Base-by-base conservation (phyloP, 2,888 invertebrate species). In the Lissocephala sabroskyi region DNA sequence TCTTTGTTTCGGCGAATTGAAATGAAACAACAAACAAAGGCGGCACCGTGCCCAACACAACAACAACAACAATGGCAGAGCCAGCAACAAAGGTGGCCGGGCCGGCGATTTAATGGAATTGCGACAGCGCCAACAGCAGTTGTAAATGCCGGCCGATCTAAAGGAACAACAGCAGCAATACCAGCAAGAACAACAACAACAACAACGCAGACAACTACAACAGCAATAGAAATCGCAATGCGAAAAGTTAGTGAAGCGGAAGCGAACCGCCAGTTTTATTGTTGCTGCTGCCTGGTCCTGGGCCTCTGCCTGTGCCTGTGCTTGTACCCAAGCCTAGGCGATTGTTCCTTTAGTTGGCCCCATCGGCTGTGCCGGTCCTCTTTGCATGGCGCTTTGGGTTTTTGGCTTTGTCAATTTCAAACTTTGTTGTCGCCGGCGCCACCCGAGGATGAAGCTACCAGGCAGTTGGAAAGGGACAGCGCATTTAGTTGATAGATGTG, bases 1-100 rank as follows among this genome's bases (percentile, higher is more conserved):
- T 65, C 66, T 78, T 73, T 73, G 78, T 73, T 75, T 75, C 73
- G 63, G 48, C 62, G 63, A 70, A 73, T 76, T 64, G 59, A 65
- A 74, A 73, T 62, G 62, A 71, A 73, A 78, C 58, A 65, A 55
- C 73, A 62, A 67, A 67, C 65, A 70, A 66, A 49, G 42, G 39
- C 37, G 50, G 42, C 37, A 52, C 41, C 30, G 40, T 42, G 23
- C 32, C 17, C 33, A 39, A 17, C n/a, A n/a, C 49, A 57, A 44
- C 44, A 53, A 45, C 56, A 61, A 52, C 45, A 46, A 37, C 36
- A 40, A 10, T 43, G 43, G 59, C 55, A 40, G 32, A 26, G 35
- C 39, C 39, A 61, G 50, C 42, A 16, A 48, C 48, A 16, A 35
- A 16, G 35, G 14, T 39, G 37, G 45, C 33, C n/a, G 26, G 13